These are phyloP conservation scores for Chrysaora quinquecirrha DNA, from an alignment of 30 jellyfish, hydroid and myxozoan genomes.

Conservation along the genomic window DNA sequence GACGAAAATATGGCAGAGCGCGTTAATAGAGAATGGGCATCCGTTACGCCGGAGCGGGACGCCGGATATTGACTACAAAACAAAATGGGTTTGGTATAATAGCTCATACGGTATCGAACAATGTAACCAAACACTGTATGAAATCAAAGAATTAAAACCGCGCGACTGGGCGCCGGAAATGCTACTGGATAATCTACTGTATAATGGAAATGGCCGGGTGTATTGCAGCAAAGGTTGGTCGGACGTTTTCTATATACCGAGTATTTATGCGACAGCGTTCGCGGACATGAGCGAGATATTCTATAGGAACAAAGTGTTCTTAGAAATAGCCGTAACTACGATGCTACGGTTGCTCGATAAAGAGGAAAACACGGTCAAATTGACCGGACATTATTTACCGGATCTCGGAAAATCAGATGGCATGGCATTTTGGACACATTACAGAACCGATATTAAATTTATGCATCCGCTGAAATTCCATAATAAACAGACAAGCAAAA, in stretches of 20 bases:
- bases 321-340: slow-evolving; percentile 88
- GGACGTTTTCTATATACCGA: slow-evolving; percentile 84
- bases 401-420: slow-evolving; percentile 78
- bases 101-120: slow-evolving; percentile 61
- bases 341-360: slow-evolving; percentile 74
- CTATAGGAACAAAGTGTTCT: slow-evolving; percentile 60
- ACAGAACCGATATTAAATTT: slow-evolving; percentile 67
- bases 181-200: slow-evolving; percentile 20
- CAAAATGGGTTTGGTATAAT: slow-evolving; percentile 82
- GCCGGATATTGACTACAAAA: not conserved
- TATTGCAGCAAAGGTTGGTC: slow-evolving; percentile 95
- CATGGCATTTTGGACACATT: slow-evolving; percentile 70
- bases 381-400: slow-evolving; percentile 82
- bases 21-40: slow-evolving; percentile 63
- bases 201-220: slow-evolving; percentile 67
- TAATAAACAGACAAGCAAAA: slow-evolving; percentile 33
- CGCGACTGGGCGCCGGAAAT: slow-evolving; percentile 29
- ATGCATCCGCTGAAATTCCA: slow-evolving; percentile 91
- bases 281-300: slow-evolving; percentile 70
- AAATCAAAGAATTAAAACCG: slow-evolving; percentile 18
- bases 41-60: slow-evolving; percentile 32
- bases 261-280: slow-evolving; percentile 60
- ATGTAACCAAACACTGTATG: slow-evolving; percentile 49
- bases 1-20: slow-evolving; percentile 83
- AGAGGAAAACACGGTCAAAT: slow-evolving; percentile 54